Evolutionary conservation across 2,888 invertebrate genomes (phyloP).

Genomic region (Nephrotoma flavescens): DNA sequence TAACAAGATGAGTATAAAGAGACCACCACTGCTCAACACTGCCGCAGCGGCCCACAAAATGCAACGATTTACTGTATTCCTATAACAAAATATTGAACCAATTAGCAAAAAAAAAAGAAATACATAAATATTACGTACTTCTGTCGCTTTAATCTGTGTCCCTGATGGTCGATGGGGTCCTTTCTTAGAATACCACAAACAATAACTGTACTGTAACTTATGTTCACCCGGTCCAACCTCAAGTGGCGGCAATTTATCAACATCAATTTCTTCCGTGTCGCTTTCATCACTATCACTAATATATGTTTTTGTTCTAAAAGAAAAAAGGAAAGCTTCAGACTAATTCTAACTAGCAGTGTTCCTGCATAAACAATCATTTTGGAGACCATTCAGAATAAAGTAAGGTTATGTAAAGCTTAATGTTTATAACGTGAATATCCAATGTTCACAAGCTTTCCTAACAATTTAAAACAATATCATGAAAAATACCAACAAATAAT

Average conservation of each 20-base stretch:
- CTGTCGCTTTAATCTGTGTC: constrained; percentile 18
- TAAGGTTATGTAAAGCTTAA: background rate
- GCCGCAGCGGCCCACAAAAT: constrained; percentile 73
- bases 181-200: constrained; percentile 70
- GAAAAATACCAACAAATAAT: background rate
- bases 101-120: background rate
- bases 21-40: constrained; percentile 98
- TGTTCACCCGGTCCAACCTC: constrained; percentile 76
- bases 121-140: constrained; percentile 10
- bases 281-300: constrained; percentile 42
- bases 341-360: background rate
- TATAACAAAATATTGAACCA: background rate
- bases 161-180: constrained; percentile 26
- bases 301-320: background rate
- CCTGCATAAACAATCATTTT: background rate
- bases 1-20: constrained; percentile 78
- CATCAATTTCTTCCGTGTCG: constrained; percentile 43
- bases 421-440: background rate
- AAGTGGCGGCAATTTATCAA: constrained; percentile 42
- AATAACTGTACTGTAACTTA: constrained; percentile 83
- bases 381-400: background rate
- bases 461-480: background rate
- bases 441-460: background rate
- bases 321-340: background rate
- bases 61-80: constrained; percentile 44